phyloP scores from a whole-genome alignment of 2,113 vertebrate genomes.

The Ondatra zibethicus region DNA sequence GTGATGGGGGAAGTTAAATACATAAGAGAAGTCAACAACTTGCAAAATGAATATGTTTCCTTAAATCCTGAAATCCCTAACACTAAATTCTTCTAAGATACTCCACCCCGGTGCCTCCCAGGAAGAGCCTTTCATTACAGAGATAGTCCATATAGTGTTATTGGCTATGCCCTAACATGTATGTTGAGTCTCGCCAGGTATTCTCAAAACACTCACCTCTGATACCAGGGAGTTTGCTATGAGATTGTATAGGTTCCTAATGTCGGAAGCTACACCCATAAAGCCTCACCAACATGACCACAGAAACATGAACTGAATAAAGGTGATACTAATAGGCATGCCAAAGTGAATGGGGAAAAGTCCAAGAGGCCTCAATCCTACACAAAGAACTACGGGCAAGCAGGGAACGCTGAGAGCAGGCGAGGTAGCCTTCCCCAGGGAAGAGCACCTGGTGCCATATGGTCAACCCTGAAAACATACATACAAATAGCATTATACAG shows the following conservation, averaged over 20 bases:
- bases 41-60: constrained; percentile 35
- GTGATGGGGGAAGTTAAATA: background rate
- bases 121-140: background rate
- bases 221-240: background rate
- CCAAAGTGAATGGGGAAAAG: background rate
- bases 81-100: constrained; percentile 3
- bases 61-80: constrained; percentile 48
- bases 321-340: background rate
- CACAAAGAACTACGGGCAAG: background rate
- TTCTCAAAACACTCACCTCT: background rate
- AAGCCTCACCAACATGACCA: background rate
- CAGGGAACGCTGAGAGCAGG: background rate
- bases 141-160: background rate
- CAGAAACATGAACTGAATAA: background rate
- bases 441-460: background rate
- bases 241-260: background rate
- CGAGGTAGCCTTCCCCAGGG: background rate
- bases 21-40: background rate
- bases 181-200: background rate
- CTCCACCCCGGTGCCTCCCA: background rate
- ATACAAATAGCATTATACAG: background rate
- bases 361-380: background rate
- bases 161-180: background rate
- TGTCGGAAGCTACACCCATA: background rate
- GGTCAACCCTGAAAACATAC: background rate